Evolutionary conservation across 92 coral and sea anemone genomes (phyloP).

Genomic region (Actinostola sp.): DNA sequence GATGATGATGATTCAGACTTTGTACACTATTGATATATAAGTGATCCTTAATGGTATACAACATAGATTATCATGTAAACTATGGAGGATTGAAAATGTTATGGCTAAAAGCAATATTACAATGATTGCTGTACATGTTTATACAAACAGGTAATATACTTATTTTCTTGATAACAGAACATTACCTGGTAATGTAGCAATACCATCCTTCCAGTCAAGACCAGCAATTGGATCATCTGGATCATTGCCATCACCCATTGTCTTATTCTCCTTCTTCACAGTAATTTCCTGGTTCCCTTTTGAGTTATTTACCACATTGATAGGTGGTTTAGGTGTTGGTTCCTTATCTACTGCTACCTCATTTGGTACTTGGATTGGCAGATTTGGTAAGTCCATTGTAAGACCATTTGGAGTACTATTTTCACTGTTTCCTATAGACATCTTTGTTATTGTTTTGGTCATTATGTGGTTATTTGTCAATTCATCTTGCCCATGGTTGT

Average conservation of each 20-base stretch:
- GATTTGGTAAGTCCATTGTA: constrained; percentile 6
- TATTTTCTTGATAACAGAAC: too few species aligned
- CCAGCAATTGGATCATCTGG: constrained; percentile 55
- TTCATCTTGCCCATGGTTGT: not conserved
- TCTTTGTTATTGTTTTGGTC: constrained; percentile 6
- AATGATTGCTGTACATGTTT: too few species aligned
- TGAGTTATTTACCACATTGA: not conserved
- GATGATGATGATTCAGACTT: too few species aligned
- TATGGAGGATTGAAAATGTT: too few species aligned
- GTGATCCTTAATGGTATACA: too few species aligned
- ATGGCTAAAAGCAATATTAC: too few species aligned
- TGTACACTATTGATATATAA: too few species aligned
- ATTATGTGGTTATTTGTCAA: not conserved
- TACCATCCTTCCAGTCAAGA: constrained; percentile 73
- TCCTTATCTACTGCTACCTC: not conserved
- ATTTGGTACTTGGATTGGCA: not conserved
- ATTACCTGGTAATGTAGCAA: constrained; percentile 72
- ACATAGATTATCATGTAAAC: too few species aligned
- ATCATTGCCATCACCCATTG: not conserved
- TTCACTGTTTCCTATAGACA: not conserved
- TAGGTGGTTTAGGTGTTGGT: not conserved
- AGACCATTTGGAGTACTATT: not conserved
- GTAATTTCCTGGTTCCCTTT: not conserved
- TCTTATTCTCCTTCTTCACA: constrained; percentile 8
- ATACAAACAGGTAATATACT: too few species aligned